Conservation (phyloP, 2,113 vertebrate species). For the Myotis yumanensis region DNA sequence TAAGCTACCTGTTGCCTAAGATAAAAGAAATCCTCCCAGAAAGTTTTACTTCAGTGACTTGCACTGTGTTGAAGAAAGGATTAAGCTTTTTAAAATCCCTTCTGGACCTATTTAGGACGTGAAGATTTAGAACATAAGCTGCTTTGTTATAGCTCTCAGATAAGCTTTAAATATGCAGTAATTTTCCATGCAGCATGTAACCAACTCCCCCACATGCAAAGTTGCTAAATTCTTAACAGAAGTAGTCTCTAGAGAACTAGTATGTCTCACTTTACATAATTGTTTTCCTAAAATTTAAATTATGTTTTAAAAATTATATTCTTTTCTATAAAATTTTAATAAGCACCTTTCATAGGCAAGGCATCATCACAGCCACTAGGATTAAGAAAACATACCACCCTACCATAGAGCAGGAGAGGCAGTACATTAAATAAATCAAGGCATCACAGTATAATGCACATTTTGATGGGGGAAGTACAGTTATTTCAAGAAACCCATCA, state of each 20-base stretch:
- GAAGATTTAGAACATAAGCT: constrained; percentile 76
- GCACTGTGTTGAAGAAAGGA: constrained; percentile 60
- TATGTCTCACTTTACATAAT: background rate
- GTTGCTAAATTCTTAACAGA: constrained; percentile 61
- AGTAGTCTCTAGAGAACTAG: constrained; percentile 36
- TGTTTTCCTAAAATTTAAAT: constrained; percentile 45
- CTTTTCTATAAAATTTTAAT: constrained; percentile 14
- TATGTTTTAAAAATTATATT: background rate
- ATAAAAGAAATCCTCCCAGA: constrained; percentile 63
- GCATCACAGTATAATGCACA: background rate
- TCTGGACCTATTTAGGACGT: constrained; percentile 71
- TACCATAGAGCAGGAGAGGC: background rate
- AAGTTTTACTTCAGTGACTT: constrained; percentile 71
- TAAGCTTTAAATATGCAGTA: constrained; percentile 74
- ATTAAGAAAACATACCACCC: background rate
- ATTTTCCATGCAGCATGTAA: constrained; percentile 71
- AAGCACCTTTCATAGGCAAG: background rate
- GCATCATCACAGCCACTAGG: background rate
- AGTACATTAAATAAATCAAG: background rate
- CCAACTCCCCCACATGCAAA: constrained; percentile 60
- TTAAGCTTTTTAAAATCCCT: constrained; percentile 73
- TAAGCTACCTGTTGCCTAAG: constrained; percentile 65
- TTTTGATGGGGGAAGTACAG: background rate
- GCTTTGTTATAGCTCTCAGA: constrained; percentile 75
- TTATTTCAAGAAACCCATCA: constrained; percentile 22